phyloP scores from a whole-genome alignment of 1,140 invertebrate species.

The Agrilus planipennis region DNA sequence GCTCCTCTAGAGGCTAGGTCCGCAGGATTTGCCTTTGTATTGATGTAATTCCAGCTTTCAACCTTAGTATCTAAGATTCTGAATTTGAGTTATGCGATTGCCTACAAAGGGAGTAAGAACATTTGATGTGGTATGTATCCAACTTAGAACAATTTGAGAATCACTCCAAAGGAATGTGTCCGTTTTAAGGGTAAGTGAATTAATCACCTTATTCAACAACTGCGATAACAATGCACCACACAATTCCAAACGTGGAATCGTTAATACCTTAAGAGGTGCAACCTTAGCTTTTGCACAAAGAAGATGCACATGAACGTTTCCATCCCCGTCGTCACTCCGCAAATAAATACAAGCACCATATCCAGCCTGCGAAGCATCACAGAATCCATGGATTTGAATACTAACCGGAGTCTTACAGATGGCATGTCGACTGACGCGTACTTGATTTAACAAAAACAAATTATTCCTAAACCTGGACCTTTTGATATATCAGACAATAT shows the following conservation, averaged over 20 bases:
- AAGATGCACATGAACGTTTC: not conserved
- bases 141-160: not conserved
- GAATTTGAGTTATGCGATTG: not conserved
- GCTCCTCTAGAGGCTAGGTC: not conserved
- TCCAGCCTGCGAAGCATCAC: not conserved
- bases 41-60: not conserved
- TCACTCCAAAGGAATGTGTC: not conserved
- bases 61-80: not conserved
- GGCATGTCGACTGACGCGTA: not conserved
- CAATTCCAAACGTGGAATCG: slow-evolving; percentile 8
- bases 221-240: not conserved
- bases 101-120: not conserved
- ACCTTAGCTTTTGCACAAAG: not conserved
- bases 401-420: not conserved
- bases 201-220: not conserved
- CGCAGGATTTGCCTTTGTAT: not conserved
- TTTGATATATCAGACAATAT: not conserved
- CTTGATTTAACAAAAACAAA: not conserved
- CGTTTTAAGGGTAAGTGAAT: not conserved
- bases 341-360: slow-evolving; percentile 1
- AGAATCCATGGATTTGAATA: not conserved
- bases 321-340: not conserved
- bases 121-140: not conserved
- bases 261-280: slow-evolving; percentile 7
- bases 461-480: not conserved